phyloP scores from a whole-genome alignment of 1,140 invertebrate genomes.

The Ganaspis sp. region DNA sequence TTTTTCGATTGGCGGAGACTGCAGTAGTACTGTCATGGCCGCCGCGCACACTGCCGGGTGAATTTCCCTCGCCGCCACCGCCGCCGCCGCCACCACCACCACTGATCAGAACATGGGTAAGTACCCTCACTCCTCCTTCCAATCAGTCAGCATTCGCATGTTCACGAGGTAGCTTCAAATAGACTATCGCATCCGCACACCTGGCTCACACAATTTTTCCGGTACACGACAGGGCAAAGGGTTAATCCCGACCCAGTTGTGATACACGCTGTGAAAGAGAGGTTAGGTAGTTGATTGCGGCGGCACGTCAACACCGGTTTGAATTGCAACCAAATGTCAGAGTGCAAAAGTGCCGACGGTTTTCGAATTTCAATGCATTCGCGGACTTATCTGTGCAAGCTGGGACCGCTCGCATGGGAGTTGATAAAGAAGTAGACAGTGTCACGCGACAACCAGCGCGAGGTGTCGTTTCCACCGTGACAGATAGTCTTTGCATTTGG shows the following conservation, averaged over 20 bases:
- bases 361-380: conserved; percentile 28
- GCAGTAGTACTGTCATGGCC: conserved; percentile 64
- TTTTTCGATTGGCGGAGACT: not conserved
- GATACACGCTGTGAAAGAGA: conserved; percentile 59
- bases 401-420: conserved; percentile 22
- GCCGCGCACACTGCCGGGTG: conserved; percentile 57
- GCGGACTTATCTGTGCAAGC: conserved; percentile 13
- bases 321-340: conserved; percentile 58
- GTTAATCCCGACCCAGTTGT: conserved; percentile 54
- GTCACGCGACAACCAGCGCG: conserved; percentile 41
- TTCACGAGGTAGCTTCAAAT: conserved; percentile 72
- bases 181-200: conserved; percentile 65
- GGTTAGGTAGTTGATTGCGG: conserved; percentile 66
- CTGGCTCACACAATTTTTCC: conserved; percentile 61
- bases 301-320: conserved; percentile 56
- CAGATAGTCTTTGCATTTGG: conserved; percentile 38
- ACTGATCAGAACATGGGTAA: conserved; percentile 70
- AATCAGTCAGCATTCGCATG: conserved; percentile 75
- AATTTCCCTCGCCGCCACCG: conserved; percentile 51
- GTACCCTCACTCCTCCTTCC: conserved; percentile 70
- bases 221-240: conserved; percentile 46
- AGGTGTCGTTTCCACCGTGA: conserved; percentile 49
- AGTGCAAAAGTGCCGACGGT: conserved; percentile 30
- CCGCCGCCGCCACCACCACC: conserved; percentile 62
- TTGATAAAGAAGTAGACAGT: conserved; percentile 10